Evolutionary conservation across 2,113 vertebrate species (phyloP).

Genomic region (Rynchops niger): DNA sequence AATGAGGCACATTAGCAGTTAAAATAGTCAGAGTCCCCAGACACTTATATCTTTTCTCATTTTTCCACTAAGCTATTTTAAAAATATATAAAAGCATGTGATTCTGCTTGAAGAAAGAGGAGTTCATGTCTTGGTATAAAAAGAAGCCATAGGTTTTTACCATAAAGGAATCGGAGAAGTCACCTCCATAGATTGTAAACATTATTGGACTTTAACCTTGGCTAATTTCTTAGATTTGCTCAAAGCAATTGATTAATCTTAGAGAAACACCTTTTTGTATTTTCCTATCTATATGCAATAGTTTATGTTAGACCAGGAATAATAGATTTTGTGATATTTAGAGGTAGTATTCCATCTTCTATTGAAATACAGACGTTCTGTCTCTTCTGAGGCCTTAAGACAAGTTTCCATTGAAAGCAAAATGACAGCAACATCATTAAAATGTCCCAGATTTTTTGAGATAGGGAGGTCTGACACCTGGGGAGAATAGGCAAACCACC

Average conservation of each 20-base stretch:
- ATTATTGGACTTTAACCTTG: background rate
- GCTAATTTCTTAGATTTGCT: background rate
- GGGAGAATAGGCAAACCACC: background rate
- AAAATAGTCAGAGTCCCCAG: background rate
- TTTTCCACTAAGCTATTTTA: background rate
- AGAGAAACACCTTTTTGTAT: background rate
- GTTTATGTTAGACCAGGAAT: background rate
- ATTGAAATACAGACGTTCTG: background rate
- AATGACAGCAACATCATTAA: background rate
- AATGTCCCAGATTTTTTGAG: background rate
- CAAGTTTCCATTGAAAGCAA: background rate
- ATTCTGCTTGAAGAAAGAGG: background rate
- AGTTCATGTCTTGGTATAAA: background rate
- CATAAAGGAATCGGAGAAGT: background rate
- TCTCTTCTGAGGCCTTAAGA: background rate
- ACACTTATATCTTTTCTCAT: background rate
- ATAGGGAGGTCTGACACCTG: background rate
- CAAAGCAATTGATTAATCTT: background rate
- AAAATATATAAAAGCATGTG: background rate
- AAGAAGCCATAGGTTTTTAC: background rate
- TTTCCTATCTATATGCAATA: background rate
- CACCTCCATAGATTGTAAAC: background rate
- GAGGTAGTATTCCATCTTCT: background rate
- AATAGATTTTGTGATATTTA: background rate
- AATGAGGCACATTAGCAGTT: background rate